phyloP scores from a whole-genome alignment of 1,140 invertebrate genomes.

The Choristoneura fumiferana region DNA sequence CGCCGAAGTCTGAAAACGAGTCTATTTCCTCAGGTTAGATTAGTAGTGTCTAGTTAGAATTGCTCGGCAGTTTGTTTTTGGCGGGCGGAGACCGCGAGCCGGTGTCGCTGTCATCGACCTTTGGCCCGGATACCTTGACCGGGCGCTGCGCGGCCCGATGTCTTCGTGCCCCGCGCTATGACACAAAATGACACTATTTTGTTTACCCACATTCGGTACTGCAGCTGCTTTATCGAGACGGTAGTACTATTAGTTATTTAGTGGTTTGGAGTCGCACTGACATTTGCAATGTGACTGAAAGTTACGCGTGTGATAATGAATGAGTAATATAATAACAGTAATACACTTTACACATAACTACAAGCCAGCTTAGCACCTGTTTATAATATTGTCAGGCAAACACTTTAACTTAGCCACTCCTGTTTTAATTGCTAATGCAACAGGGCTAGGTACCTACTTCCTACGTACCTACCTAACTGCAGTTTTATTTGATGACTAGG shows the following conservation, averaged over 20 bases:
- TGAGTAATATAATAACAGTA: no score
- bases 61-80: slow-evolving; percentile 37
- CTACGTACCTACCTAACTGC: no score
- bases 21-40: slow-evolving; percentile 76
- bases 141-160: slow-evolving; percentile 54
- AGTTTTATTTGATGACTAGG: no score
- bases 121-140: slow-evolving; percentile 76
- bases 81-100: slow-evolving; percentile 25
- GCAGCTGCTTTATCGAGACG: slow-evolving; percentile 3
- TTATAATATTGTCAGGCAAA: no score
- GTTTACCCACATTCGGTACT: slow-evolving; percentile 51
- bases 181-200: slow-evolving; percentile 56
- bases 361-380: no score
- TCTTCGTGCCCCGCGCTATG: slow-evolving; percentile 49
- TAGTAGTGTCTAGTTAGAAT: slow-evolving; percentile 21
- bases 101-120: slow-evolving; percentile 69
- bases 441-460: no score
- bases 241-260: background rate
- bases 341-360: no score
- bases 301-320: background rate
- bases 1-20: slow-evolving; percentile 77
- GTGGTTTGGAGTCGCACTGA: background rate
- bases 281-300: background rate
- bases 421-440: no score
- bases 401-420: no score